These are phyloP conservation scores for Drosophila jambulina DNA, from an alignment of 1,140 invertebrate species.

Conservation along the genomic window DNA sequence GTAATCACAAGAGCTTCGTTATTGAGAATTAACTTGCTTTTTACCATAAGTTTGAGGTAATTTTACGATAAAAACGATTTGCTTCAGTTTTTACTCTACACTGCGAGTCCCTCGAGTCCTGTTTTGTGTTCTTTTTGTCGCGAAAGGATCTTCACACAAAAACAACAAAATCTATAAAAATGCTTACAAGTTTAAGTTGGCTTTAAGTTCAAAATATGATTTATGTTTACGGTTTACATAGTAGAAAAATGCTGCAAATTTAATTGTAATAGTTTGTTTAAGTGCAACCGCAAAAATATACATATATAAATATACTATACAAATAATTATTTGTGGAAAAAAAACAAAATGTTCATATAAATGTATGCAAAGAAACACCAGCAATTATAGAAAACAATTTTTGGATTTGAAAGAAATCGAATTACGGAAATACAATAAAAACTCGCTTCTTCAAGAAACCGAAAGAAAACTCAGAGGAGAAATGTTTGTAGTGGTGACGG, in stretches of 20 bases:
- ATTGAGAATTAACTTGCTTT: constrained; percentile 56
- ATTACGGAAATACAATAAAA: constrained; percentile 51
- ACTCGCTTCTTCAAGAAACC: constrained; percentile 48
- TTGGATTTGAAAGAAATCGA: constrained; percentile 56
- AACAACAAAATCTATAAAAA: constrained; percentile 58
- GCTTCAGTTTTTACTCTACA: constrained; percentile 42
- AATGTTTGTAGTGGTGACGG: constrained; percentile 19
- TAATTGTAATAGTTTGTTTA: constrained; percentile 74
- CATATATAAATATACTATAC: constrained; percentile 64
- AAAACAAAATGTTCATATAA: constrained; percentile 39
- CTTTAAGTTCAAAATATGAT: constrained; percentile 80
- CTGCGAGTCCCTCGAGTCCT: constrained; percentile 29
- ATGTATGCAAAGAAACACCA: constrained; percentile 61
- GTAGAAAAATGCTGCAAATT: constrained; percentile 77
- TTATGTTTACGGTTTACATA: constrained; percentile 69
- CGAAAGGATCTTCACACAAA: constrained; percentile 62
- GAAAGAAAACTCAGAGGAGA: constrained; percentile 5
- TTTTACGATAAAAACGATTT: constrained; percentile 38
- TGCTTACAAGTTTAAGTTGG: constrained; percentile 77
- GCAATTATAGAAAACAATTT: constrained; percentile 59
- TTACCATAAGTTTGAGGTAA: constrained; percentile 54
- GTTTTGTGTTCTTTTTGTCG: constrained; percentile 75
- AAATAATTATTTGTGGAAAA: constrained; percentile 71
- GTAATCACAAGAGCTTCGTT: constrained; percentile 56
- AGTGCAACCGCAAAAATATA: constrained; percentile 70